Evolutionary conservation across 1,140 invertebrate genomes (phyloP), one percentile per base, ranked within the genome.

Genomic region (Zaprionus lachaisei): DNA sequence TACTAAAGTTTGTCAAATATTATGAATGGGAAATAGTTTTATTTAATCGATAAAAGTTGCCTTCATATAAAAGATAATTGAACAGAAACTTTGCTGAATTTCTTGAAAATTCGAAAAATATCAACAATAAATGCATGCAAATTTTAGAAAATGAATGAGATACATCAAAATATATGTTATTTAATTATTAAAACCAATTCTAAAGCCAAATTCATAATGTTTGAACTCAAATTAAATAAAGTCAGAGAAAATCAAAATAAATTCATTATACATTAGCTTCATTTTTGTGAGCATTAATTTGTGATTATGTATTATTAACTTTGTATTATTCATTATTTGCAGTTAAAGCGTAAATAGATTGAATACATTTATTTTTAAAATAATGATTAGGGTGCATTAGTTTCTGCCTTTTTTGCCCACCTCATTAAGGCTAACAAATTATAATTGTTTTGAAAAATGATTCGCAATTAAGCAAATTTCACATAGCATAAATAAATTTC

Each of bases 391-490:
- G n/a, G 17, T 9, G 7, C 41, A 47, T 47, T 47, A 47, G n/a
- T 17, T 47, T 17, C n/a, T 2, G 4, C 12, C 14, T 38, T 14
- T 3, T 5, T 38, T 5, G 37, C 37, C 14, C 37, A 47, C n/a
- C n/a, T n/a, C 41, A 14, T 0, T 0, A 24, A 20, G 20, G 15
- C 41, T 2, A 24, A 24, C 22, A 22, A 51, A 51, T 24, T 24
- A 51, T 47, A 51, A 51, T 51, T 47, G 41, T 17, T 47, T 47
- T 47, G 41, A 47, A 51, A 51, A 51, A 51, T 51, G 17, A 51
- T 14, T 24, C 17, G n/a, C n/a, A 17, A 47, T 51, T 51, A 51
- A n/a, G 41, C 47, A 51, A 47, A n/a, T 47, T 47, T 47, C n/a
- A 5, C 7, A 47, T 17, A n/a, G 15, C 41, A n/a, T 47, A 47